phyloP scores from a whole-genome alignment of 2,113 vertebrate genomes.

The Upupa epops region DNA sequence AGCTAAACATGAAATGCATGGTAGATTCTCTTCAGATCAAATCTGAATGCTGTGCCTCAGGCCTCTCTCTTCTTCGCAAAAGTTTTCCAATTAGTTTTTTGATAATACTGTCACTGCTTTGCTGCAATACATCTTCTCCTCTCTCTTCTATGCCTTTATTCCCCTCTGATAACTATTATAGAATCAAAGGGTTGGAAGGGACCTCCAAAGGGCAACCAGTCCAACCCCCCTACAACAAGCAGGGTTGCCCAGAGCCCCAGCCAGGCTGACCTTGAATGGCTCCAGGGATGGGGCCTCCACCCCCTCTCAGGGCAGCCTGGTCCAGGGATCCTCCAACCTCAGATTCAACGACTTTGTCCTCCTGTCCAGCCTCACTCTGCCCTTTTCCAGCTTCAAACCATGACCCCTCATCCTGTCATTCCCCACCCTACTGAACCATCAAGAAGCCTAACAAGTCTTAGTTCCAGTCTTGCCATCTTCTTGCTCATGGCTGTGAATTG shows the following conservation, averaged over 20 bases:
- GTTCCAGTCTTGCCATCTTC: not conserved
- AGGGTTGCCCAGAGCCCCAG: too few relatives aligned
- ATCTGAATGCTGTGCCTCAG: not conserved
- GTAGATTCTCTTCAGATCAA: not conserved
- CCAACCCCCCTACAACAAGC: too few relatives aligned
- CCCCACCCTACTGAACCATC: not conserved
- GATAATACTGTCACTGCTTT: not conserved
- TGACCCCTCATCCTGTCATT: too few relatives aligned
- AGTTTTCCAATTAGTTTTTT: not conserved
- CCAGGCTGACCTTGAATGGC: too few relatives aligned
- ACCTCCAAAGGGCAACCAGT: too few relatives aligned
- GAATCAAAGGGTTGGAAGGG: too few relatives aligned
- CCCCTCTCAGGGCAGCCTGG: too few relatives aligned
- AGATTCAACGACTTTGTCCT: too few relatives aligned
- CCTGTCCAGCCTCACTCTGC: too few relatives aligned
- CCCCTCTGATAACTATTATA: not conserved
- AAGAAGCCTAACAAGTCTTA: not conserved
- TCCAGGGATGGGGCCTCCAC: too few relatives aligned
- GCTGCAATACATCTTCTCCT: not conserved
- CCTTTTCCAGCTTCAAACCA: too few relatives aligned
- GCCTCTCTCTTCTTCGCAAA: not conserved
- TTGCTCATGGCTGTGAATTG: not conserved
- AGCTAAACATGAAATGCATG: not conserved
- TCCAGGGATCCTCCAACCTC: too few relatives aligned
- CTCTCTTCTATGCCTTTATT: not conserved